Percentiles rank a stretch among this genome's conserved stretches.
Conservation (phyloP, 2,797 vertebrate species). For the Emys orbicularis region DNA sequence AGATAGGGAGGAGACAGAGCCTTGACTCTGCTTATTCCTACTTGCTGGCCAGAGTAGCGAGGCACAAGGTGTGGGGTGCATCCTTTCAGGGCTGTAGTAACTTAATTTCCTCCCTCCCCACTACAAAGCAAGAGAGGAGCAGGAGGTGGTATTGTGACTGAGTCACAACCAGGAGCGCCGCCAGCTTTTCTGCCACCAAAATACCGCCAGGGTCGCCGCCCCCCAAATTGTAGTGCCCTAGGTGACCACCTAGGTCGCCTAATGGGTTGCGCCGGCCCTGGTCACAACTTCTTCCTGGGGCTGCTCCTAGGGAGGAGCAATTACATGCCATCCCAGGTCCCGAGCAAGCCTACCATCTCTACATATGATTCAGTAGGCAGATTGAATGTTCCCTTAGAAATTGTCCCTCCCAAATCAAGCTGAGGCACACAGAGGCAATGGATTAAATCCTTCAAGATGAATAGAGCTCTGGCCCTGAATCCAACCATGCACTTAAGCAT, state of each 20-base stretch:
- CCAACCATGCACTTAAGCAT: not conserved
- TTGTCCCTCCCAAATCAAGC: not conserved
- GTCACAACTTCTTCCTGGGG: accelerated
- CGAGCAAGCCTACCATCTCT: not conserved
- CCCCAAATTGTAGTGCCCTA: no score
- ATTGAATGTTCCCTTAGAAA: not conserved
- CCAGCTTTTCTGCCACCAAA: no score
- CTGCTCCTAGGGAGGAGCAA: not conserved
- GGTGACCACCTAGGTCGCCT: no score
- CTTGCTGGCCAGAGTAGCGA: not conserved
- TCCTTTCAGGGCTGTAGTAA: not conserved
- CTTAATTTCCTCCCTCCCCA: not conserved
- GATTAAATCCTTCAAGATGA: no score
- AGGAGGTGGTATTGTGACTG: not conserved
- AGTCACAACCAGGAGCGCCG: accelerated
- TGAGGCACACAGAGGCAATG: no score
- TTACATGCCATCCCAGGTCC: accelerated
- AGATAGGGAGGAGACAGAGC: not conserved
- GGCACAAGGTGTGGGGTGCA: not conserved
- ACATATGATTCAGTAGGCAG: not conserved
- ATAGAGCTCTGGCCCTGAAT: not conserved
- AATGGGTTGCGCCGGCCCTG: no score
- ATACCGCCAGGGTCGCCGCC: no score
- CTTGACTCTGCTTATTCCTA: not conserved
- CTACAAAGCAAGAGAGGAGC: not conserved